phyloP scores from a whole-genome alignment of 2,113 vertebrate species.

The Cariama cristata region DNA sequence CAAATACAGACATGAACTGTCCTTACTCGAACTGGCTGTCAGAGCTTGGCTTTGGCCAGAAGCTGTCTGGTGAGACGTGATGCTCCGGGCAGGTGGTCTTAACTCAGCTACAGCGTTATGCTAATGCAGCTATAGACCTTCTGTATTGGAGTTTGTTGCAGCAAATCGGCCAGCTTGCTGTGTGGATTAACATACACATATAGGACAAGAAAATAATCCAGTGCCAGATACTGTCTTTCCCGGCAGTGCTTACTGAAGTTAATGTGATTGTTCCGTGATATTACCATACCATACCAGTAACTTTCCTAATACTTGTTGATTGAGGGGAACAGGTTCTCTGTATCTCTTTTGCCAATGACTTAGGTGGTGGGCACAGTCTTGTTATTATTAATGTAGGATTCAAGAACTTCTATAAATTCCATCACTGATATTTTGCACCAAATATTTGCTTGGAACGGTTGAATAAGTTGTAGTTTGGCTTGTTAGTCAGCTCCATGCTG shows the following conservation, averaged over 20 bases:
- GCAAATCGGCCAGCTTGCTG: background rate
- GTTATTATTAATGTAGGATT: background rate
- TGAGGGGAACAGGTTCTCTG: background rate
- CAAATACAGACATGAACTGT: background rate
- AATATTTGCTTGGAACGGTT: background rate
- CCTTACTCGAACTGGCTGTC: background rate
- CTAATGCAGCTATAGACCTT: background rate
- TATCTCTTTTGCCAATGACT: background rate
- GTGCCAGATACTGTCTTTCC: background rate
- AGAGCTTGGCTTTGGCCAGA: background rate
- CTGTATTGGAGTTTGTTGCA: background rate
- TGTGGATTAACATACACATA: background rate
- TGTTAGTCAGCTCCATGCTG: background rate
- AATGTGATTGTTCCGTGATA: background rate
- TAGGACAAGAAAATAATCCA: background rate
- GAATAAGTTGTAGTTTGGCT: background rate
- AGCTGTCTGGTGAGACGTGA: background rate
- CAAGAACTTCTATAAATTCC: background rate
- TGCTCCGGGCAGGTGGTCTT: background rate
- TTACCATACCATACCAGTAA: fast-evolving
- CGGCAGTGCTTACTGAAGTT: background rate
- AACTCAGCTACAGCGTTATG: fast-evolving
- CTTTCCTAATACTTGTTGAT: background rate
- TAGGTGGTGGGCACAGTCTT: background rate
- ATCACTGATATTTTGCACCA: background rate